Percentiles rank a stretch among this genome's conserved stretches.
These are phyloP conservation scores for Heliothis peltigera DNA, from an alignment of 2,888 invertebrate genomes.

Conservation along the genomic window DNA sequence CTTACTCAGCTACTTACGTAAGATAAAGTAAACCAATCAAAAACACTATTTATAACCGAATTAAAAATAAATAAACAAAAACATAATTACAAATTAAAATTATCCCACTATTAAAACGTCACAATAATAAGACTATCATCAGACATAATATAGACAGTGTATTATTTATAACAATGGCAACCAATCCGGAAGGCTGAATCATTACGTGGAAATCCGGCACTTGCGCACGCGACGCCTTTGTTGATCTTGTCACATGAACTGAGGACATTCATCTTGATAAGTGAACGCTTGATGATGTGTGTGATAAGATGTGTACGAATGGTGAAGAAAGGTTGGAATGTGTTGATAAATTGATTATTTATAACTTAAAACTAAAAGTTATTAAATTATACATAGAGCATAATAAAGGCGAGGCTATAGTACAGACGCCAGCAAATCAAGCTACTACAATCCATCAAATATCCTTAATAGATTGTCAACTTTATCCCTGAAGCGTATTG, in stretches of 20 bases:
- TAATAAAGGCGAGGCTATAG: too few relatives aligned
- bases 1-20: too few relatives aligned
- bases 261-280: slow-evolving; percentile 50
- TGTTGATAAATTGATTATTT: neutral
- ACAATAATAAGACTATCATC: neutral
- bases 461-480: too few relatives aligned
- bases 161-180: slow-evolving; percentile 3
- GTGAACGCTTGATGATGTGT: neutral
- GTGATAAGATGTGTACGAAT: neutral
- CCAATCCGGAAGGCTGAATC: slow-evolving; percentile 32
- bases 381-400: too few relatives aligned
- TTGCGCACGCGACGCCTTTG: slow-evolving; percentile 52
- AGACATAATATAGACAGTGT: slow-evolving; percentile 9
- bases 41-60: too few relatives aligned
- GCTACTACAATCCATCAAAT: too few relatives aligned
- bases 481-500: too few relatives aligned
- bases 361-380: neutral
- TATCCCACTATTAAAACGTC: slow-evolving; percentile 4
- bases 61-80: too few relatives aligned
- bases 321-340: neutral
- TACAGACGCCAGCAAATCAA: too few relatives aligned
- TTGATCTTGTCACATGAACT: slow-evolving; percentile 60
- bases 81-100: too few relatives aligned
- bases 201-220: slow-evolving; percentile 55
- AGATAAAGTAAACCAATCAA: too few relatives aligned